phyloP scores from a whole-genome alignment of 2,888 invertebrate genomes.

The Agrenia bidenticulata region DNA sequence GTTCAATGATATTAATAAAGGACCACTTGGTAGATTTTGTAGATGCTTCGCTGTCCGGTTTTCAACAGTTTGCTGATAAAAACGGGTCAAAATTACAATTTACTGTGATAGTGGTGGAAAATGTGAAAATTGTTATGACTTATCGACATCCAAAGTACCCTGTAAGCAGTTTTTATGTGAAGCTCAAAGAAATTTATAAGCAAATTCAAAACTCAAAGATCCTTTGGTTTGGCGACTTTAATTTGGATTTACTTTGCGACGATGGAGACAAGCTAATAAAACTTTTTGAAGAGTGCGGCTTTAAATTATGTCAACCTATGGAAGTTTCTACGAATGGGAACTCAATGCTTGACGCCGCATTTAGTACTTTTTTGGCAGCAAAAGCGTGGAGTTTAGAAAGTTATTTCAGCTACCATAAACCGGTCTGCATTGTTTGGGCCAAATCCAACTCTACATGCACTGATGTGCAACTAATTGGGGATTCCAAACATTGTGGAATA shows the following conservation, averaged over 20 bases:
- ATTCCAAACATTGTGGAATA: too few relatives aligned
- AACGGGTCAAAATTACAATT: background rate
- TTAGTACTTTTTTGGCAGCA: background rate
- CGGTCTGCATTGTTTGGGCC: slow-evolving; percentile 22
- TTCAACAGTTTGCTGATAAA: background rate
- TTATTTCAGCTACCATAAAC: slow-evolving; percentile 29
- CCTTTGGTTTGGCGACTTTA: slow-evolving; percentile 5
- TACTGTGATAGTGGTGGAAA: too few relatives aligned
- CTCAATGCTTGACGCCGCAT: background rate
- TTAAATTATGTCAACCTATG: background rate
- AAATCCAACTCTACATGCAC: too few relatives aligned
- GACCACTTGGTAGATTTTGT: background rate
- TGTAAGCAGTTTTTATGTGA: too few relatives aligned
- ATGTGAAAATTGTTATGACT: too few relatives aligned
- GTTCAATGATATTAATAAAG: too few relatives aligned
- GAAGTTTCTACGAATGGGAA: slow-evolving; percentile 4
- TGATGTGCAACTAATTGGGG: too few relatives aligned
- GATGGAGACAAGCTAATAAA: too few relatives aligned
- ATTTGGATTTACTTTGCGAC: slow-evolving; percentile 3
- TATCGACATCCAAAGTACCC: too few relatives aligned
- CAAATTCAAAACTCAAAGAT: background rate
- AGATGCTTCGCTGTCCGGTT: background rate
- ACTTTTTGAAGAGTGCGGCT: too few relatives aligned
- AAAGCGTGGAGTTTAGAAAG: slow-evolving; percentile 22
- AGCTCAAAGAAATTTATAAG: background rate